Conservation (phyloP, 1,140 invertebrate genomes). For the Eciton burchellii region DNA sequence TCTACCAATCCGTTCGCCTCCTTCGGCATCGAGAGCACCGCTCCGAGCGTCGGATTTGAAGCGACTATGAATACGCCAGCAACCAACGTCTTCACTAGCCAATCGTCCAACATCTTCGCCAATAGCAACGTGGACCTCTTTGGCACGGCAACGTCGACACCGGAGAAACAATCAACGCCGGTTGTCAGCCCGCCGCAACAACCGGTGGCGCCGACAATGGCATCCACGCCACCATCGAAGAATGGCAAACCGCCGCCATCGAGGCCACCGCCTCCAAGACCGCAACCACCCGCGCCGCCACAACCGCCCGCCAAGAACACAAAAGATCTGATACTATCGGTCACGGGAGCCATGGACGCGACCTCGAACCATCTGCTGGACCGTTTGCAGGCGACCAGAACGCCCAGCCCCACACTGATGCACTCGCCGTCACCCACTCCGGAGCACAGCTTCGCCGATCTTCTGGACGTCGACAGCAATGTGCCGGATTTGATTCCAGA, state of each 20-base stretch:
- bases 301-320: conserved; percentile 89
- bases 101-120: conserved; percentile 64
- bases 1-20: conserved; percentile 88
- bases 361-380: conserved; percentile 93
- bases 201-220: conserved; percentile 67
- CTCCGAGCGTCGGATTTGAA: conserved; percentile 49
- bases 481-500: conserved; percentile 81
- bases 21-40: conserved; percentile 80
- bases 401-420: conserved; percentile 93
- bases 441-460: conserved; percentile 89
- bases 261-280: conserved; percentile 78
- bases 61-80: conserved; percentile 66
- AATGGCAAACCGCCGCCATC: conserved; percentile 67
- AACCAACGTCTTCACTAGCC: conserved; percentile 64
- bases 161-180: conserved; percentile 70
- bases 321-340: conserved; percentile 93
- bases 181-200: conserved; percentile 72
- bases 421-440: conserved; percentile 94
- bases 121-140: conserved; percentile 41
- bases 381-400: conserved; percentile 92
- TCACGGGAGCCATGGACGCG: conserved; percentile 95
- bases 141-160: conserved; percentile 71
- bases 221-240: conserved; percentile 79
- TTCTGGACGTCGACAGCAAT: conserved; percentile 87
- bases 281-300: conserved; percentile 74